Evolutionary conservation across 2,113 vertebrate species (phyloP), one percentile per base, ranked within the genome.

Genomic region (Xiphophorus maculatus): DNA sequence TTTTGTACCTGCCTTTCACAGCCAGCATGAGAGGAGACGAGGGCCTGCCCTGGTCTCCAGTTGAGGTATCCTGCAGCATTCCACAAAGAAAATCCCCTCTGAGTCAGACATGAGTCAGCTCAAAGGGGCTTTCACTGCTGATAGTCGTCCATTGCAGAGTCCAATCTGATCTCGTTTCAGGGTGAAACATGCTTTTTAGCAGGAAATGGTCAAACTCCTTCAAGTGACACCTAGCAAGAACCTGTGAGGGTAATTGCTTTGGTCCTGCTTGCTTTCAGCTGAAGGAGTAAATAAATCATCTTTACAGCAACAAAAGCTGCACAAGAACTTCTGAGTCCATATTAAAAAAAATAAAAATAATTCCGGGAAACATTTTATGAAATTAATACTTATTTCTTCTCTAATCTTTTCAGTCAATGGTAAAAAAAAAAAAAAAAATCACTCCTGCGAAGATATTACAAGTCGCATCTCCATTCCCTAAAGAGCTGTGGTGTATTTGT

Each of bases 1-100:
- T 93, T 93, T 91, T 84, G 78, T 81, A 79, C 89, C 90, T 92
- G 80, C 90, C 88, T 92, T 83, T 89, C 86, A 84, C 80, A 77
- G 80, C 80, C 79, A 81, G 67, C 68, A 77, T 28, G 48, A 68
- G 71, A 77, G 28, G 64, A 88, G 69, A 76, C 40, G 76, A 77
- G 67, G 64, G 27, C 58, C 29, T n/a, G 32, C 60, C 73, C 70
- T 76, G 80, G 76, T 79, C 80, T 63, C 48, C 25, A 79, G 72
- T 73, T 30, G 73, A 71, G 72, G 74, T 63, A 85, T 77, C 75
- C 66, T 62, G 65, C 61, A 63, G 64, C 37, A 77, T 37, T 63
- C 58, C 66, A 79, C 40, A 71, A n/a, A 60, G 37, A 15, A 11
- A 61, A 28, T 81, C 61, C 37, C 63, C 74, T 77, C 2, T 79